Base-by-base conservation (phyloP, 2,113 vertebrate genomes). In the Pseudopipra pipra region DNA sequence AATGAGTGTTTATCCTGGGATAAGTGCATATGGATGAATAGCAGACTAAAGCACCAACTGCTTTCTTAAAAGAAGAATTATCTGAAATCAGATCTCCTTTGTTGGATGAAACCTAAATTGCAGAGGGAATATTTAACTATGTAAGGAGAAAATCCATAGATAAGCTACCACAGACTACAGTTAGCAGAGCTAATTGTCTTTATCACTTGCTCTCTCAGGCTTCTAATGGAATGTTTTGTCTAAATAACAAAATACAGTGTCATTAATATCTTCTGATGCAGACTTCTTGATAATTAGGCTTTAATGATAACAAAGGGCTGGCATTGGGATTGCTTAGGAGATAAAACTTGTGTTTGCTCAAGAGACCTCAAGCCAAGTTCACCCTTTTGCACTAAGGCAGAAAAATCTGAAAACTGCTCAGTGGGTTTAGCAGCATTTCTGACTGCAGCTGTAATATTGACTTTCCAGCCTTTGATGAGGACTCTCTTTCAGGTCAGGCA, bases 71-170 rank as follows among this genome's bases (percentile, higher is more conserved):
- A 91, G 63, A 93, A 95, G 90, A 95, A 97, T 97, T 95, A 97
- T 96, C 93, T 97, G 95, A 96, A 98, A 97, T 95, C 93, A 94
- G 88, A 97, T 96, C 89, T 77, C 86, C 93, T 97, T 96, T 97
- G 91, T 95, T 97, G 93, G 95, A 96, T 93, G 84, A 97, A 97
- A 96, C 74, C 39, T 93, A 95, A 98, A 97, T 92, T 96, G 70
- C 89, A 97, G 61, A 86, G 75, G 87, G 85, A 97, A 95, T 97
- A 97, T 96, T 97, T 96, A 96, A 97, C 94, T 85, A 86, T 59
- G 66, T 89, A 95, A 97, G 84, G 90, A 97, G 89, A 77, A 98
- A 97, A 98, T 95, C 93, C 92, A 94, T 84, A 96, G 84, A 97
- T 97, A 97, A 98, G 56, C 66, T 95, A 94, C 46, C 78, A 92